Evolutionary conservation across 2,797 vertebrate species (phyloP).

Genomic region (Gorsachius magnificus): DNA sequence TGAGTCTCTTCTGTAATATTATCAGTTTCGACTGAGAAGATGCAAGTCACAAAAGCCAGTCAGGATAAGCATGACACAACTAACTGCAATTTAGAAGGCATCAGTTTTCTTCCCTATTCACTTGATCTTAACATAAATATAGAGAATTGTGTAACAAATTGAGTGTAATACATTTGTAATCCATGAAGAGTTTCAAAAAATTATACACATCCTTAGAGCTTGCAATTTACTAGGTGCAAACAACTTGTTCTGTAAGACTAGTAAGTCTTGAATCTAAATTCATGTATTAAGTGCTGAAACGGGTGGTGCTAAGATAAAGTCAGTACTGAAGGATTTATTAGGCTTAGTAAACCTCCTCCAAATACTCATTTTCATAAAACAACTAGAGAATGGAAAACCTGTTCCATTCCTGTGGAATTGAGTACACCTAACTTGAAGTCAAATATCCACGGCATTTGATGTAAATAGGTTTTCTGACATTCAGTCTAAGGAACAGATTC

Average conservation of each 20-base stretch:
- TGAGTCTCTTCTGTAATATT: not conserved
- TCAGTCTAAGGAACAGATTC: not conserved
- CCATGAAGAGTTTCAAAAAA: not conserved
- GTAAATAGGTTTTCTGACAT: not conserved
- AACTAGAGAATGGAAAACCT: not conserved
- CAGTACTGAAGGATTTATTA: not conserved
- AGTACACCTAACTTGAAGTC: not conserved
- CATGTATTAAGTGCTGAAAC: not conserved
- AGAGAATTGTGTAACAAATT: not conserved
- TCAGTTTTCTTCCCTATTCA: not conserved
- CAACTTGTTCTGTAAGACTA: not conserved
- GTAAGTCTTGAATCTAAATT: not conserved
- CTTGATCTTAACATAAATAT: not conserved
- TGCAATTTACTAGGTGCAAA: not conserved
- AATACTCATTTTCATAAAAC: not conserved
- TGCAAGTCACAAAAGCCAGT: not conserved
- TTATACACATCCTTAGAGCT: not conserved
- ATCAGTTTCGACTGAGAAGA: not conserved
- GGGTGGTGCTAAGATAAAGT: not conserved
- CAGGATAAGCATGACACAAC: not conserved
- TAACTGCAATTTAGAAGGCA: not conserved
- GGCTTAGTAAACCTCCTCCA: not conserved
- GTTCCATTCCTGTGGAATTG: not conserved
- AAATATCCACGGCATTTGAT: not conserved
- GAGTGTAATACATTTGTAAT: not conserved